Evolutionary conservation across 2,113 vertebrate genomes (phyloP).

Genomic region (Carlito syrichta): DNA sequence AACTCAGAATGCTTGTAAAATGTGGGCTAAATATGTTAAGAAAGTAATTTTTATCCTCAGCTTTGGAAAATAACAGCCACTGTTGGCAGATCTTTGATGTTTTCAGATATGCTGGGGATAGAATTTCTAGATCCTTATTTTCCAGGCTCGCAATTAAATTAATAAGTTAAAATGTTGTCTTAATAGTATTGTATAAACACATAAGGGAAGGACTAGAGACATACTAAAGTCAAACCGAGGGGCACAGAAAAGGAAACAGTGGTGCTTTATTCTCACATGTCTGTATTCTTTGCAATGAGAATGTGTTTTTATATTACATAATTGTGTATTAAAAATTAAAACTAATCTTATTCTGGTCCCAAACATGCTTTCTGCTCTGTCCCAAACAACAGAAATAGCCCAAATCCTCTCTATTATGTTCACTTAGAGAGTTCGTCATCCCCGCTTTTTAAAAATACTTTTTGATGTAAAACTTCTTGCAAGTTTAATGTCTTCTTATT

Average conservation of each 20-base stretch:
- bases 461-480: not conserved
- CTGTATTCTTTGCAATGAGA: not conserved
- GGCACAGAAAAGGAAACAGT: not conserved
- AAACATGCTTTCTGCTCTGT: not conserved
- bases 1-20: not conserved
- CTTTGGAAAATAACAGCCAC: conserved; percentile 26
- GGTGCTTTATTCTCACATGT: not conserved
- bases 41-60: conserved; percentile 3
- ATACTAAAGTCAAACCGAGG: not conserved
- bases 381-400: not conserved
- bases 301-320: conserved; percentile 6
- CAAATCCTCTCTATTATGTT: not conserved
- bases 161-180: conserved; percentile 1
- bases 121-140: conserved; percentile 40
- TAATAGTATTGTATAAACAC: not conserved
- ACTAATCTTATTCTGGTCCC: not conserved
- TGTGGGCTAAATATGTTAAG: conserved; percentile 17
- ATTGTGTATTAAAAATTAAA: not conserved
- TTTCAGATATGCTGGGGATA: conserved; percentile 16
- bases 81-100: conserved; percentile 28
- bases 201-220: not conserved
- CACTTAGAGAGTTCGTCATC: not conserved
- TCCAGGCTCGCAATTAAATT: not conserved
- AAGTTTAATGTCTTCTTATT: not conserved
- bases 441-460: not conserved